A percentile compares a stretch with the other conserved stretches of the same genome.
phyloP scores from a whole-genome alignment of 2,888 invertebrate genomes.

The Acleris cristana region DNA sequence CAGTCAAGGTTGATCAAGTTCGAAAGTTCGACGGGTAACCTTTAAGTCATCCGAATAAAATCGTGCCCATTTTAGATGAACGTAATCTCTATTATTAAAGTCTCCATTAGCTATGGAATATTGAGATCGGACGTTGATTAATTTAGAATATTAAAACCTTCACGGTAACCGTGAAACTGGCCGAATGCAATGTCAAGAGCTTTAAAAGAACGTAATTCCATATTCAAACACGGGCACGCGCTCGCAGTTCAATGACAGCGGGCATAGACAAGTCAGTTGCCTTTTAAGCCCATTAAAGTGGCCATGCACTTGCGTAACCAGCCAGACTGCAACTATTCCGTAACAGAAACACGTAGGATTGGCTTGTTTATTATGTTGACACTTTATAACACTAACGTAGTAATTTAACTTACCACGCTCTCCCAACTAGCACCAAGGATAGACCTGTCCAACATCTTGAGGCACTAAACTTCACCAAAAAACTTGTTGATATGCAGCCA shows the following conservation, averaged over 20 bases:
- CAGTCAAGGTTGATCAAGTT: slow-evolving; percentile 39
- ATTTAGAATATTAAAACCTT: slow-evolving; percentile 49
- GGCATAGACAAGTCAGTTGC: slow-evolving; percentile 71
- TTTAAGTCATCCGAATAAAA: slow-evolving; percentile 51
- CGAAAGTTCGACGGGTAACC: slow-evolving; percentile 47
- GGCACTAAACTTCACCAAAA: slow-evolving; percentile 30
- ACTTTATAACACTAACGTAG: slow-evolving; percentile 17
- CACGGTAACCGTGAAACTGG: slow-evolving; percentile 56
- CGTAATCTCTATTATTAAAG: slow-evolving; percentile 55
- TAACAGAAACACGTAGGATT: slow-evolving; percentile 51
- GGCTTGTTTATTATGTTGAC: slow-evolving; percentile 38
- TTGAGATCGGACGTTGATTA: slow-evolving; percentile 55
- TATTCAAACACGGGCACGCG: slow-evolving; percentile 68
- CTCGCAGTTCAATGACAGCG: slow-evolving; percentile 73
- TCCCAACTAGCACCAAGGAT: slow-evolving; percentile 79
- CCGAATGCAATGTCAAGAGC: slow-evolving; percentile 76
- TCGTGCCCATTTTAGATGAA: slow-evolving; percentile 46
- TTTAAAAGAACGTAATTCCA: slow-evolving; percentile 69
- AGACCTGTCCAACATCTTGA: slow-evolving; percentile 76
- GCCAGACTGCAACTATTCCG: slow-evolving; percentile 50
- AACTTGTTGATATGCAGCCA: slow-evolving; percentile 45
- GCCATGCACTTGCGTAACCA: slow-evolving; percentile 72
- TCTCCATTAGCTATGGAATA: slow-evolving; percentile 50
- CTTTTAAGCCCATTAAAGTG: slow-evolving; percentile 71
- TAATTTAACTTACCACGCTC: slow-evolving; percentile 72